phyloP scores from a whole-genome alignment of 2,888 invertebrate species.

The Dryobota labecula region DNA sequence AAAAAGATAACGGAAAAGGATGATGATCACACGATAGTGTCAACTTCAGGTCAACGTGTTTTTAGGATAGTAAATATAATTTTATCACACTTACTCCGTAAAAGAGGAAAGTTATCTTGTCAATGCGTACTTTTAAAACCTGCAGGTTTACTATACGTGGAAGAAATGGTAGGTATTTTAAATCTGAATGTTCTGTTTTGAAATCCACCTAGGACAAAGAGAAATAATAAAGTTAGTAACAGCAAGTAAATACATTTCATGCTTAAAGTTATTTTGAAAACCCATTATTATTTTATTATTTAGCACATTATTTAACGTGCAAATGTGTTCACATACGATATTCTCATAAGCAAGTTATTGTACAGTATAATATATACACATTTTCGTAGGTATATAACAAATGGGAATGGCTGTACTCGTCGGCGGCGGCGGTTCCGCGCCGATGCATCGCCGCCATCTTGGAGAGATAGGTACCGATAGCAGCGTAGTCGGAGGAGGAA shows the following conservation, averaged over 20 bases:
- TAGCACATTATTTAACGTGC: constrained; percentile 3
- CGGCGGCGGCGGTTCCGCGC: constrained; percentile 75
- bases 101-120: too few species aligned
- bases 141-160: too few species aligned
- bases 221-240: constrained; percentile 2
- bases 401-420: constrained; percentile 65
- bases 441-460: constrained; percentile 82
- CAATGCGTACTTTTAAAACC: too few species aligned
- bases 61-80: too few species aligned
- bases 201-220: not conserved
- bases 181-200: not conserved
- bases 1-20: too few species aligned
- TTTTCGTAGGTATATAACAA: constrained; percentile 52
- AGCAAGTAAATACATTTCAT: not conserved
- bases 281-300: constrained; percentile 9
- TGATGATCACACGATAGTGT: too few species aligned
- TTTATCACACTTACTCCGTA: too few species aligned
- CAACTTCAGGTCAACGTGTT: too few species aligned
- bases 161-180: too few species aligned
- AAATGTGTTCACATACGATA: constrained; percentile 29
- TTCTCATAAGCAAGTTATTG: constrained; percentile 29
- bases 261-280: constrained; percentile 23
- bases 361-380: constrained; percentile 14
- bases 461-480: constrained; percentile 72
- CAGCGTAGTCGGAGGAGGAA: constrained; percentile 44